These are phyloP conservation scores for Helicorthomorpha holstii DNA, from an alignment of 1,140 invertebrate genomes.

Conservation along the genomic window DNA sequence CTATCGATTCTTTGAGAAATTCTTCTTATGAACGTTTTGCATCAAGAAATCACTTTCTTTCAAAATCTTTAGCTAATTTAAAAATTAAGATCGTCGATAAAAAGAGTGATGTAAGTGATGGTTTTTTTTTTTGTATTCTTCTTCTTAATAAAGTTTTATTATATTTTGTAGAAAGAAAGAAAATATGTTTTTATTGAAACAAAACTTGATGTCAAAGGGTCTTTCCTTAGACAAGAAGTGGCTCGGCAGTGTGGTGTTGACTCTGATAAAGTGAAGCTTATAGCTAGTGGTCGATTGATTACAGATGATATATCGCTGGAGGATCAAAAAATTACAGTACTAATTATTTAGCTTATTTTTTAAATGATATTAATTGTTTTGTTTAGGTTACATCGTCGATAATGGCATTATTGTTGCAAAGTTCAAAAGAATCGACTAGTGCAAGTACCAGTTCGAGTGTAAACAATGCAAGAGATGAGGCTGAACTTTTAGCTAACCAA, in stretches of 20 bases:
- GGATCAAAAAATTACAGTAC: constrained; percentile 30
- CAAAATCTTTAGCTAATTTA: constrained; percentile 43
- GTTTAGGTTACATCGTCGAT: constrained; percentile 15
- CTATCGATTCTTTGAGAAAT: constrained; percentile 37
- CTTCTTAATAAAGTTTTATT: neutral
- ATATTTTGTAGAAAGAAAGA: constrained; percentile 8
- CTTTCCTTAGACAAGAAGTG: constrained; percentile 35
- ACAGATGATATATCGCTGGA: constrained; percentile 29
- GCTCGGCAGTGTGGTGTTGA: neutral
- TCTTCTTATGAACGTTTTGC: constrained; percentile 47
- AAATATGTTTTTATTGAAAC: constrained; percentile 21
- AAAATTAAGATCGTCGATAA: constrained; percentile 33
- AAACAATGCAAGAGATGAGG: constrained; percentile 34
- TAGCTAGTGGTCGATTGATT: constrained; percentile 44
- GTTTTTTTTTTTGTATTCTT: constrained; percentile 1
- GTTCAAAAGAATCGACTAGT: constrained; percentile 18
- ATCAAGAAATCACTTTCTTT: constrained; percentile 38
- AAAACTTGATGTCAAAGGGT: constrained; percentile 13
- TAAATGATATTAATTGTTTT: constrained; percentile 9
- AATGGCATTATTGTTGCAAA: constrained; percentile 5
- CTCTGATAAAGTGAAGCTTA: constrained; percentile 22
- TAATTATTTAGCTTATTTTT: constrained; percentile 19
- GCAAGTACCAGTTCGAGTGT: constrained; percentile 29
- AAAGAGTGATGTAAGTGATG: constrained; percentile 2
- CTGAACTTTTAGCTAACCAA: constrained; percentile 24